Base-by-base conservation (phyloP, 2,888 invertebrate genomes). In the Coronaproctus castanopsis region DNA sequence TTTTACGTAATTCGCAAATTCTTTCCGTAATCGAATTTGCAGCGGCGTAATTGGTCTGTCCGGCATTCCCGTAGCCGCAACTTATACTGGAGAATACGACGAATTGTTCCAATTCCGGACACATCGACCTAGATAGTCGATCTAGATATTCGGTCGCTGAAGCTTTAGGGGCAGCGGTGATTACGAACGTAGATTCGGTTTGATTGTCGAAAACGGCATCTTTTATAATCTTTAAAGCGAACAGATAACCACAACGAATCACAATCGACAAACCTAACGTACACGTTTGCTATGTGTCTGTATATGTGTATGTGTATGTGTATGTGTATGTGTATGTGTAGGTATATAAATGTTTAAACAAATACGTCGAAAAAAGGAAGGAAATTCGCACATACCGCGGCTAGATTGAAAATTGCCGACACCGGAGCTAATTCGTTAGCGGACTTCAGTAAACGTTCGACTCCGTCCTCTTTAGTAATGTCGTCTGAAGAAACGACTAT, bases 51-150 rank as follows among this genome's bases (percentile, higher is more conserved):
- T 89, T 90, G 21, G 86, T 82, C 74, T 93, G 93, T 1, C 91
- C 91, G 3, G 85, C 82, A 71, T 92, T 92, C 65, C 93, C 93
- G 21, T 90, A 79, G 19, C 92, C 92, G 69, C 91, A 90, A 0
- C 87, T 84, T 3, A 92, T 87, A 21, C 91, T 91, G 0, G 92
- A 92, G 74, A 92, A 93, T 21, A 87, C 81, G 0, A 93, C 90
- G 70, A 93, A 93, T 73, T 85, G 78, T 67, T 75, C 69, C 52
- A 79, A 66, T 1, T 73, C 53, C 0, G 77, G 77, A 61, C 82
- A 83, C 59, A 77, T 63, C 52, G 71, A 71, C 54, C 85, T 75
- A 0, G 80, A 78, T 1, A 79, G 69, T 61, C 76, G 74, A 69
- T 95, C 92, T 64, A 93, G 74, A 69, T 85, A 75, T 66, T 79